Percentiles rank a stretch among this genome's conserved stretches.
Conservation (phyloP, 2,888 invertebrate genomes). For the Cactoblastis cactorum region DNA sequence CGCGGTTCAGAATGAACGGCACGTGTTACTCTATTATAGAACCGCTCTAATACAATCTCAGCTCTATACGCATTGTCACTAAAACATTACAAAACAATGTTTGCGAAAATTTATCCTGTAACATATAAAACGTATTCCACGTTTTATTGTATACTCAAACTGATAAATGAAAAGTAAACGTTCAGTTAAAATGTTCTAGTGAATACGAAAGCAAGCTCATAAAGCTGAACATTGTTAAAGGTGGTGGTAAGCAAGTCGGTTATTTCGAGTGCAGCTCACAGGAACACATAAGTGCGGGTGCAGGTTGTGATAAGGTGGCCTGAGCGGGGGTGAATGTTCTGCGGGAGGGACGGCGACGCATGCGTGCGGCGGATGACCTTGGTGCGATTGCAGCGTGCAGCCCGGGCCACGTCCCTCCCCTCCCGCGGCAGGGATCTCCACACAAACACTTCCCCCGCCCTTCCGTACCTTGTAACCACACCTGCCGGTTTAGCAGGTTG, state of each 20-base stretch:
- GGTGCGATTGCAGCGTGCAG: slow-evolving; percentile 74
- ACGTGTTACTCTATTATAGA: slow-evolving; percentile 37
- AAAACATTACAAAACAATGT: not conserved
- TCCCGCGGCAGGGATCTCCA: slow-evolving; percentile 41
- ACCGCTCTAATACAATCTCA: not conserved
- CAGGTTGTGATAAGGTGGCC: slow-evolving; percentile 40
- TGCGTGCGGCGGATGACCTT: slow-evolving; percentile 75
- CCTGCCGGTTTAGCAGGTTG: slow-evolving; percentile 74
- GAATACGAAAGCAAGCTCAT: not conserved
- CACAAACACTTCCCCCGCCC: slow-evolving; percentile 45
- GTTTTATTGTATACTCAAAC: not conserved
- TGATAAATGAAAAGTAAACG: not conserved
- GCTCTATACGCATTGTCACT: not conserved
- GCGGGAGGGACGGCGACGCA: slow-evolving; percentile 50
- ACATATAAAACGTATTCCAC: not conserved
- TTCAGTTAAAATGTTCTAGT: slow-evolving; percentile 17
- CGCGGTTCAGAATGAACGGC: slow-evolving; percentile 29
- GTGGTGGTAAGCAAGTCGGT: slow-evolving; percentile 36
- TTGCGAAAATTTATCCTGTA: not conserved
- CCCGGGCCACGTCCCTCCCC: slow-evolving; percentile 38
- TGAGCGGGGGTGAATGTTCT: slow-evolving; percentile 26
- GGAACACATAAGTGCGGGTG: slow-evolving; percentile 52
- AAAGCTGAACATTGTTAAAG: slow-evolving; percentile 8
- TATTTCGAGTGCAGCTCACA: slow-evolving; percentile 53
- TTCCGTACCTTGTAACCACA: slow-evolving; percentile 52